A percentile compares a stretch with the other conserved stretches of the same genome.
Conservation (phyloP, 1,140 invertebrate species). For the Amphibalanus amphitrite region DNA sequence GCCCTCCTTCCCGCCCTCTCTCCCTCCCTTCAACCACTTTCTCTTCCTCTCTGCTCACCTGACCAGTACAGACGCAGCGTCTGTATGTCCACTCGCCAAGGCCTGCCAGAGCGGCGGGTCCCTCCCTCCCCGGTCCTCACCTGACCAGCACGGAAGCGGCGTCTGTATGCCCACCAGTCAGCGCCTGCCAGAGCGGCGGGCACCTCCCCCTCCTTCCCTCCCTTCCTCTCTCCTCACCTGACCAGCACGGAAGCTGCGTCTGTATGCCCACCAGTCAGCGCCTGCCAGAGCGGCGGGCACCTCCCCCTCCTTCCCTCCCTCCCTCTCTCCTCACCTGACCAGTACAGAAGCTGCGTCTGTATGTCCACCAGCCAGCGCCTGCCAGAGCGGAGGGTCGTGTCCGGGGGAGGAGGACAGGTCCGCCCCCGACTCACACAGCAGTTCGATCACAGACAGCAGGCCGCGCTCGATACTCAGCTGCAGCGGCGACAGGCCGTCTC, state of each 20-base stretch:
- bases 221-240: constrained; percentile 26
- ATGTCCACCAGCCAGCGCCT: constrained; percentile 62
- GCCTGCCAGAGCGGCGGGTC: constrained; percentile 69
- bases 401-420: constrained; percentile 49
- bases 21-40: too few species aligned
- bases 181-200: too few species aligned
- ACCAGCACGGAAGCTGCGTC: constrained; percentile 73
- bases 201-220: too few species aligned
- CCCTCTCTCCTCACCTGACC: constrained; percentile 35
- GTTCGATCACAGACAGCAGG: constrained; percentile 62
- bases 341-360: constrained; percentile 73
- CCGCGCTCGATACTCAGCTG: constrained; percentile 67
- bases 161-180: too few species aligned
- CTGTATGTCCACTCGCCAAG: constrained; percentile 61
- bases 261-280: constrained; percentile 63
- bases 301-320: too few species aligned
- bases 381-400: constrained; percentile 57
- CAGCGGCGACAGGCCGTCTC: constrained; percentile 54
- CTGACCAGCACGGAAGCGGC: too few species aligned
- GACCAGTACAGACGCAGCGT: constrained; percentile 69
- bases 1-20: too few species aligned
- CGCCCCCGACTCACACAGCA: constrained; percentile 61
- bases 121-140: too few species aligned
- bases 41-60: constrained; percentile 27
- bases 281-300: constrained; percentile 66